Evolutionary conservation across 2,888 invertebrate species (phyloP).

Genomic region (Ferdinandea cuprea): DNA sequence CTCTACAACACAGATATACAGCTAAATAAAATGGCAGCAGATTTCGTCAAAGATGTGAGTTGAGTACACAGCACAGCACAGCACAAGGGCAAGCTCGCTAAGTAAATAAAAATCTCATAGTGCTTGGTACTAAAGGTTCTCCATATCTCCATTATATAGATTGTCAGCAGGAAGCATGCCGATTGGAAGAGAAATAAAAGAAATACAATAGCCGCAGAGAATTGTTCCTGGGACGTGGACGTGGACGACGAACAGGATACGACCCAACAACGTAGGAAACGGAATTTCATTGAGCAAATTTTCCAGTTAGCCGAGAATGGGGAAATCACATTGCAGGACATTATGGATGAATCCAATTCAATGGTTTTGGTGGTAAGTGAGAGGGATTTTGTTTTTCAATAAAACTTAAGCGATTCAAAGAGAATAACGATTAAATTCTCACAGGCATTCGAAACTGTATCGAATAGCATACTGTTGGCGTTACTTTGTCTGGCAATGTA

Average conservation of each 20-base stretch:
- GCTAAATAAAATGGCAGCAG: constrained; percentile 79
- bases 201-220: constrained; percentile 30
- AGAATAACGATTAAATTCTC: constrained; percentile 13
- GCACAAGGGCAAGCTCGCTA: constrained; percentile 22
- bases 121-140: constrained; percentile 41
- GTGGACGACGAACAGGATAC: constrained; percentile 50
- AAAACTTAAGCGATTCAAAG: neutral
- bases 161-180: constrained; percentile 79
- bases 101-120: constrained; percentile 35
- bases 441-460: constrained; percentile 81
- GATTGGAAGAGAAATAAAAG: constrained; percentile 77
- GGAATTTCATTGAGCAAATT: constrained; percentile 81
- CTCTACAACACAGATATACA: constrained; percentile 77
- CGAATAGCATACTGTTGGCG: constrained; percentile 80
- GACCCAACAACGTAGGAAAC: constrained; percentile 76
- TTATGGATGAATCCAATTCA: constrained; percentile 81
- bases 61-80: too few species aligned
- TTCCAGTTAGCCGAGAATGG: constrained; percentile 81
- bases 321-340: constrained; percentile 80
- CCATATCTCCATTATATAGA: constrained; percentile 76
- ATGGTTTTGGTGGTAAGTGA: constrained; percentile 81
- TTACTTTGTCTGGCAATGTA: constrained; percentile 80
- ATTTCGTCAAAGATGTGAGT: constrained; percentile 79
- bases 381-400: constrained; percentile 9
- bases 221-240: constrained; percentile 19